Evolutionary conservation across 1,140 invertebrate species (phyloP), one percentile per base, ranked within the genome.

Genomic region (Lucilia cuprina): DNA sequence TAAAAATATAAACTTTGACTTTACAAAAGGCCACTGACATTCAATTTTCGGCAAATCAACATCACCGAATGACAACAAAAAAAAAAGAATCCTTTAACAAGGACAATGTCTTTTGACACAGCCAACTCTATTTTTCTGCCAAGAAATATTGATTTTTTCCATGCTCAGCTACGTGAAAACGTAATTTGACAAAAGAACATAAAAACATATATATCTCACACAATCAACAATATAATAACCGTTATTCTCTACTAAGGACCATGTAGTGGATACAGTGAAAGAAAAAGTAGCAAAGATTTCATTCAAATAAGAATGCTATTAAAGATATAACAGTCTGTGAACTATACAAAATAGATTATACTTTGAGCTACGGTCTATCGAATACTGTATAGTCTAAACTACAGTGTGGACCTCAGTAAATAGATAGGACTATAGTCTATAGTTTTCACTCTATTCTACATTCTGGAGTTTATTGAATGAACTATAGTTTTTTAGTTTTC

Each of bases 1-100:
- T 19, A 70, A 70, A 70, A 21, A 70, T 2, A 17, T 60, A 60
- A 7, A 70, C 13, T 55, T 55, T 55, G 50, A 25, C n/a, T 9
- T 70, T 70, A 25, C n/a, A 70, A 70, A 70, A 70, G 65, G 65
- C 65, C 65, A 70, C 65, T 70, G 19, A 70, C 65, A 70, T 70
- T 70, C 65, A 70, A 70, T 70, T 70, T 70, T 70, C 19, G 65
- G 21, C n/a, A 70, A 70, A 21, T 70, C 65, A 70, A 21, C 65
- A 70, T 25, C 8, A 49, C 13, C 50, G 17, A 21, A 19, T n/a
- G n/a, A n/a, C n/a, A n/a, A n/a, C n/a, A n/a, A 70, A 9, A 70
- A 19, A 70, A n/a, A 25, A 19, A 70, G 19, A 65, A 65, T n/a
- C n/a, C 2, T 21, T 70, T 70, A 70, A 70, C 65, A 70, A 70